phyloP scores from a whole-genome alignment of 2,888 invertebrate species.

The Tipula lateralis region DNA sequence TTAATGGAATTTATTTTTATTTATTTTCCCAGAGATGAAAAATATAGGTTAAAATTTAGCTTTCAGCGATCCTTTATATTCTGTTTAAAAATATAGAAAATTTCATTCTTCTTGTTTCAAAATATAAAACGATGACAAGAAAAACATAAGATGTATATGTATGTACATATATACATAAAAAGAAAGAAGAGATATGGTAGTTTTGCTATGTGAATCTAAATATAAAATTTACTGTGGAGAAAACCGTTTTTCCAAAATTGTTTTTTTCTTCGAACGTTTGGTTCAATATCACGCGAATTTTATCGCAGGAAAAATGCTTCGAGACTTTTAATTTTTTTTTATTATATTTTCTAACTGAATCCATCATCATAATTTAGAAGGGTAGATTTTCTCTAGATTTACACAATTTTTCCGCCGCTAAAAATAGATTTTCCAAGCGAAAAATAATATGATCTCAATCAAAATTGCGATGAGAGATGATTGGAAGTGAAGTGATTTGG shows the following conservation, averaged over 20 bases:
- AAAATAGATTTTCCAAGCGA: not conserved
- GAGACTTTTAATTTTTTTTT: not conserved
- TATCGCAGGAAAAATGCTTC: not conserved
- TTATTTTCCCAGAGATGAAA: not conserved
- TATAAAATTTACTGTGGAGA: not conserved
- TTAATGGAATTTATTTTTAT: not conserved
- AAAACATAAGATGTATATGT: not conserved
- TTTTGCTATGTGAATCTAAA: not conserved
- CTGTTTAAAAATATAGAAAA: not conserved
- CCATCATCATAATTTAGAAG: not conserved
- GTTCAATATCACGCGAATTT: not conserved
- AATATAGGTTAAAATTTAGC: slow-evolving; percentile 14
- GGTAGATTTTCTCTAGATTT: slow-evolving; percentile 9
- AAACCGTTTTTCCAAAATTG: not conserved
- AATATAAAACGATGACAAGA: not conserved
- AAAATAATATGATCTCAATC: not conserved
- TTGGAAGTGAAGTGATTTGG: not conserved
- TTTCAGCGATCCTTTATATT: slow-evolving; percentile 1
- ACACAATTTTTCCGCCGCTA: not conserved
- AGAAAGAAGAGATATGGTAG: not conserved
- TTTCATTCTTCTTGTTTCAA: not conserved
- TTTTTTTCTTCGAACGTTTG: not conserved
- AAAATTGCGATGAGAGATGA: not conserved
- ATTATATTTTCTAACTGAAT: not conserved
- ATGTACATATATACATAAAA: too few species aligned